These are phyloP conservation scores for Macropodus opercularis DNA, from an alignment of 2,797 vertebrate genomes.

Conservation along the genomic window DNA sequence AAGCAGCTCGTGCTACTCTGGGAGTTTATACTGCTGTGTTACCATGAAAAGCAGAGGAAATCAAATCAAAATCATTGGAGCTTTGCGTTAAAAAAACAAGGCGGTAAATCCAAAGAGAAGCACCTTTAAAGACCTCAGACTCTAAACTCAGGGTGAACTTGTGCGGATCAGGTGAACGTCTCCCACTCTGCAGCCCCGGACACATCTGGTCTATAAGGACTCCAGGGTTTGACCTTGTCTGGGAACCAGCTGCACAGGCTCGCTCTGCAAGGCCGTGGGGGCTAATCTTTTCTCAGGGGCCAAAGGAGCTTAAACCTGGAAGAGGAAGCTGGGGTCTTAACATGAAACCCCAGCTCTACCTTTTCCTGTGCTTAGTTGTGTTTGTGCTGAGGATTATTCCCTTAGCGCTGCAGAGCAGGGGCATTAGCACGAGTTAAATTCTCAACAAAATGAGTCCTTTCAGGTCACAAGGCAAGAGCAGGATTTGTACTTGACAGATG, in stretches of 20 bases:
- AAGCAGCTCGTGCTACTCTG: conserved; percentile 13
- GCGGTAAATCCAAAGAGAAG: conserved; percentile 33
- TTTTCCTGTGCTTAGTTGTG: conserved; percentile 59
- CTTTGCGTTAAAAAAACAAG: conserved; percentile 41
- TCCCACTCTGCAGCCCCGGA: conserved; percentile 42
- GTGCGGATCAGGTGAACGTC: conserved; percentile 60
- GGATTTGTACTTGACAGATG: conserved; percentile 55
- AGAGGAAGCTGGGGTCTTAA: conserved; percentile 70
- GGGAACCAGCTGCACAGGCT: conserved; percentile 67
- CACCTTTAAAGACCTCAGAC: conserved; percentile 38
- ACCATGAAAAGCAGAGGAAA: conserved; percentile 9
- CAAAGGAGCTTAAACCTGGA: conserved; percentile 73
- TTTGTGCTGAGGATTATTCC: conserved; percentile 69
- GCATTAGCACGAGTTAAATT: conserved; percentile 60
- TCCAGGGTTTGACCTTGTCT: conserved; percentile 62
- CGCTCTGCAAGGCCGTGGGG: conserved; percentile 59
- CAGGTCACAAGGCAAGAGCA: conserved; percentile 36
- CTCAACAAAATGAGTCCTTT: conserved; percentile 49
- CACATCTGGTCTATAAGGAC: conserved; percentile 71
- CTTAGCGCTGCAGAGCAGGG: conserved; percentile 52
- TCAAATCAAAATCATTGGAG: conserved; percentile 25
- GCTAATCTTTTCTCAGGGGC: conserved; percentile 71
- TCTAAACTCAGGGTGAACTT: conserved; percentile 60
- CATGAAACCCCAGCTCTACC: conserved; percentile 60
- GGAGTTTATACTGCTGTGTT: conserved; percentile 10